Percentiles rank a stretch among this genome's conserved stretches.
Evolutionary conservation across 1,140 invertebrate genomes (phyloP).

Genomic region (Conus ventricosus): DNA sequence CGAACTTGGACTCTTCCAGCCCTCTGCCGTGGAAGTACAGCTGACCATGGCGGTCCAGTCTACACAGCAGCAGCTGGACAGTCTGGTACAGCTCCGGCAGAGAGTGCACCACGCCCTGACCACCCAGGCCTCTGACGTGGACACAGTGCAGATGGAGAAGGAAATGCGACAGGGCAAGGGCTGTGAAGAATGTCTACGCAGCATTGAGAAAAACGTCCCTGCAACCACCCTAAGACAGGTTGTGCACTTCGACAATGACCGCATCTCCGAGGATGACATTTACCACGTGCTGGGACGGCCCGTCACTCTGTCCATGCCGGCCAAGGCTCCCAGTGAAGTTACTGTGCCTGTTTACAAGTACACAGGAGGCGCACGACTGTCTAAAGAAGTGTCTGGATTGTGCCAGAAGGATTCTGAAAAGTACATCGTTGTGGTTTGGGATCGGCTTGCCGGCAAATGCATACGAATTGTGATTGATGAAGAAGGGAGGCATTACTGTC

Average conservation of each 20-base stretch:
- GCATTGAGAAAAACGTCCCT: not conserved
- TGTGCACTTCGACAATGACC: not conserved
- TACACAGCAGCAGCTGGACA: slow-evolving; percentile 12
- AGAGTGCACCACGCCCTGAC: not conserved
- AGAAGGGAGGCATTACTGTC: not conserved
- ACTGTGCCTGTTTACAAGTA: not conserved
- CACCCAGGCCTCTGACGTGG: not conserved
- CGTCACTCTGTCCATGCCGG: slow-evolving; percentile 17
- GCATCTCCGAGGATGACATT: not conserved
- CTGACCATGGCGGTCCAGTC: not conserved
- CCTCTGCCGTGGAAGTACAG: not conserved
- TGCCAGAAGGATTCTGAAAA: not conserved
- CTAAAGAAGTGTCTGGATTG: slow-evolving; percentile 3
- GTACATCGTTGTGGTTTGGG: not conserved
- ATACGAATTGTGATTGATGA: not conserved
- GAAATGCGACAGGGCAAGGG: slow-evolving; percentile 21
- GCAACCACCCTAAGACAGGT: slow-evolving; percentile 3
- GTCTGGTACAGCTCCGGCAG: slow-evolving; percentile 4
- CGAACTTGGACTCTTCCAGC: not conserved
- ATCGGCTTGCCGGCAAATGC: not conserved
- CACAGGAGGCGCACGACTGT: not conserved
- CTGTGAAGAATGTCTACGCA: not conserved
- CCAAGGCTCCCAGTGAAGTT: not conserved
- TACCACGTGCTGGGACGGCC: slow-evolving; percentile 18
- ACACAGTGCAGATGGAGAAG: slow-evolving; percentile 11